Percentiles rank a stretch among this genome's conserved stretches.
These are phyloP conservation scores for Machimus atricapillus DNA, from an alignment of 2,888 invertebrate species.

Conservation along the genomic window DNA sequence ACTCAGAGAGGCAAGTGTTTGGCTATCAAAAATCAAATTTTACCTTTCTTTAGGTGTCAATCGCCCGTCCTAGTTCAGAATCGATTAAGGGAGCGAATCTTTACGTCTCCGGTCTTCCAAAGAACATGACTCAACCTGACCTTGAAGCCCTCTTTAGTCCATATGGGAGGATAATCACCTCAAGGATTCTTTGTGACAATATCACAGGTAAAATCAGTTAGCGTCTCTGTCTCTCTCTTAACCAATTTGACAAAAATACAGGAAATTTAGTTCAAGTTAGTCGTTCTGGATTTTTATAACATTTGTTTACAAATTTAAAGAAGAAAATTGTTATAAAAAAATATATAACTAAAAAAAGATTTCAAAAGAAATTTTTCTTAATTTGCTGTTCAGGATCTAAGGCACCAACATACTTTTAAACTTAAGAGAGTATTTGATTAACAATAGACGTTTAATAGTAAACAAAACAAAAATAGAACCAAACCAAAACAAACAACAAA, in stretches of 20 bases:
- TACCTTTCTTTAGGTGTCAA: conserved; percentile 66
- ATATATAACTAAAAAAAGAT: background rate
- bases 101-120: conserved; percentile 90
- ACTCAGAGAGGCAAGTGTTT: background rate
- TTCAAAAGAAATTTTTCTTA: conserved; percentile 4
- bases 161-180: conserved; percentile 84
- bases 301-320: conserved; percentile 21
- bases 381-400: background rate
- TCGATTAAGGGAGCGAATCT: conserved; percentile 94
- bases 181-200: conserved; percentile 85
- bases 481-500: background rate
- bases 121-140: conserved; percentile 86
- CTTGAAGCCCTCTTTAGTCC: conserved; percentile 82
- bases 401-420: conserved; percentile 19
- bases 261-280: background rate
- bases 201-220: conserved; percentile 71
- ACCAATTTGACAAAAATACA: conserved; percentile 26
- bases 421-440: background rate
- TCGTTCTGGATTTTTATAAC: conserved; percentile 47
- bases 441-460: conserved; percentile 7
- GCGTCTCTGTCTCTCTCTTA: conserved; percentile 9
- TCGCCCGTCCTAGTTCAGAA: conserved; percentile 92
- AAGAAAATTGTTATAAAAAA: background rate
- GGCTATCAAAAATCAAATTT: background rate
- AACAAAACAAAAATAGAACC: background rate